phyloP scores from a whole-genome alignment of 2,797 vertebrate genomes.

The Lepilemur ruficaudatus region DNA sequence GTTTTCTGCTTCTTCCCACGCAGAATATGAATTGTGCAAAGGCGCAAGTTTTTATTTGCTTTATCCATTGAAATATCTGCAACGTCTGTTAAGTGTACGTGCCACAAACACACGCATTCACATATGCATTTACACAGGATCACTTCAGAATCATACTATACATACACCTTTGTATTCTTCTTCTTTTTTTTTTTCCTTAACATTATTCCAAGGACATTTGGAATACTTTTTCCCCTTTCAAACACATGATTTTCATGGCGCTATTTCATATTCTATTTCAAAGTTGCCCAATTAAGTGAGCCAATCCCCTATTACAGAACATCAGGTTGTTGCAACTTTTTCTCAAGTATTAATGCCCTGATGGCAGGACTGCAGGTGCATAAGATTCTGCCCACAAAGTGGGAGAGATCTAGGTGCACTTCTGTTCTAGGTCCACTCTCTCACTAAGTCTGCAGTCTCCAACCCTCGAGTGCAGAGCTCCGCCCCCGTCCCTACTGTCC shows the following conservation, averaged over 20 bases:
- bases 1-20: background rate
- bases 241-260: background rate
- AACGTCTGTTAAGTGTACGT: background rate
- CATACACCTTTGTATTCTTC: background rate
- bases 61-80: background rate
- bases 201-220: background rate
- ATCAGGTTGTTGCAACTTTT: background rate
- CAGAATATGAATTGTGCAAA: background rate
- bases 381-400: background rate
- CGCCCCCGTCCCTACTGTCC: too few species aligned
- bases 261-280: background rate
- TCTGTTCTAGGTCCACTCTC: background rate
- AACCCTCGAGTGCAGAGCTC: too few species aligned
- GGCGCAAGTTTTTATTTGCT: background rate
- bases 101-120: background rate
- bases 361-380: background rate
- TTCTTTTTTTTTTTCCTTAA: background rate
- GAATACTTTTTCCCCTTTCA: background rate
- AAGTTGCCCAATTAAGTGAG: background rate
- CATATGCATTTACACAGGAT: background rate
- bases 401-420: background rate
- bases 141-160: background rate
- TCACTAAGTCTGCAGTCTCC: too few species aligned
- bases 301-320: background rate
- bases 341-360: background rate